Conservation (phyloP, 1,140 invertebrate species). For the Neodiprion pinetum region DNA sequence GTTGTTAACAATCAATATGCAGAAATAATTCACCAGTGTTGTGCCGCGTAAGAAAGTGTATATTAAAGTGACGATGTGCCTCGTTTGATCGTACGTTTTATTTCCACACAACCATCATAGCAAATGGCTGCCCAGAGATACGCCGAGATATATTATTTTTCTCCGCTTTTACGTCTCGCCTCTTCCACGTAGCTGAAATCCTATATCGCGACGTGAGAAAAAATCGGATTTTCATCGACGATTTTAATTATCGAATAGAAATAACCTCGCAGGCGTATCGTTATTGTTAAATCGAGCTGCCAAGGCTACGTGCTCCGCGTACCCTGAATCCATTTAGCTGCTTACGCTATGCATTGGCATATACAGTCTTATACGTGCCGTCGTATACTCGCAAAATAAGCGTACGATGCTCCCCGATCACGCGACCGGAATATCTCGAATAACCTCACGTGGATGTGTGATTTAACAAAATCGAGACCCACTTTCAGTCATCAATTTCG, state of each 20-base stretch:
- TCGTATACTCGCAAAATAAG: neutral
- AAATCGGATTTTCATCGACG: neutral
- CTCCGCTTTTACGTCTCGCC: neutral
- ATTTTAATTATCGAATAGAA: neutral
- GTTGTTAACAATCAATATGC: conserved; percentile 20
- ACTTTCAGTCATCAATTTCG: neutral
- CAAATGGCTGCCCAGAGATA: conserved; percentile 58
- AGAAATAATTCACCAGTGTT: conserved; percentile 8
- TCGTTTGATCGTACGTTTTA: conserved; percentile 46
- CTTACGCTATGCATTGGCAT: conserved; percentile 39
- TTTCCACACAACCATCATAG: conserved; percentile 52
- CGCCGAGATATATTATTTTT: conserved; percentile 24
- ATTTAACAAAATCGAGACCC: neutral
- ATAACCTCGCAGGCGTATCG: neutral
- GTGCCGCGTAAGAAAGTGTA: neutral
- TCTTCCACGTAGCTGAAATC: neutral
- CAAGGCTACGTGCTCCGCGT: conserved; percentile 23
- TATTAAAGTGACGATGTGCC: conserved; percentile 38
- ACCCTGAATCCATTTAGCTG: conserved; percentile 24
- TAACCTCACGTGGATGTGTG: neutral
- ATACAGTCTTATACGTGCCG: conserved; percentile 6
- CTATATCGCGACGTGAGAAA: neutral
- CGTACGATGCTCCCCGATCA: neutral
- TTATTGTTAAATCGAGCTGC: neutral
- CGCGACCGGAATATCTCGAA: neutral